These are phyloP conservation scores for Tonatia bakeri DNA, from an alignment of 2,113 vertebrate species.

Conservation along the genomic window DNA sequence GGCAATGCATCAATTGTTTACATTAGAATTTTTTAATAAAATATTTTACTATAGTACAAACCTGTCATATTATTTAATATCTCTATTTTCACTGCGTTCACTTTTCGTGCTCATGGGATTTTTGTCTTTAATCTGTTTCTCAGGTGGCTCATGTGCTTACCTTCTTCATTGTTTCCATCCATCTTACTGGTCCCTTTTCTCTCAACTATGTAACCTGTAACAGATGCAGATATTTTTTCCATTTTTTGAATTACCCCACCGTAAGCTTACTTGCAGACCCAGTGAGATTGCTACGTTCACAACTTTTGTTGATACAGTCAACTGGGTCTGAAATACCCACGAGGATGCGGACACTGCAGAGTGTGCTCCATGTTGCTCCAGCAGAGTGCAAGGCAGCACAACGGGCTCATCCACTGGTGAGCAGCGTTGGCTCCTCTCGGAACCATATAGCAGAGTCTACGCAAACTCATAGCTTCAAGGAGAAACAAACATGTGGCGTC, in stretches of 20 bases:
- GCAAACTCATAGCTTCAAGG: neutral
- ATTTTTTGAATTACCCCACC: neutral
- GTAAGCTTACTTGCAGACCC: neutral
- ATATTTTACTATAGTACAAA: neutral
- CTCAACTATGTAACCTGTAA: neutral
- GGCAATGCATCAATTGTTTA: neutral
- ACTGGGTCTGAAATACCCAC: neutral
- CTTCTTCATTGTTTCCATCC: neutral
- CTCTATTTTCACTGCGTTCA: neutral
- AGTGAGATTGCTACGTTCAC: neutral
- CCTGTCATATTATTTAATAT: neutral
- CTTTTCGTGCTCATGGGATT: neutral
- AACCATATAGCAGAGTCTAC: neutral
- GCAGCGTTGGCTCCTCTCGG: neutral
- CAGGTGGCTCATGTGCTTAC: neutral
- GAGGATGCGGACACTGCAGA: neutral
- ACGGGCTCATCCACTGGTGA: neutral
- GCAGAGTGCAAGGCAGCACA: neutral
- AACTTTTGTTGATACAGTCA: neutral
- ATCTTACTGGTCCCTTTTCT: neutral
- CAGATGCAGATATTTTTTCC: neutral
- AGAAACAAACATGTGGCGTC: conserved; percentile 8
- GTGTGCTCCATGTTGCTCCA: neutral
- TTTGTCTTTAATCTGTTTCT: neutral
- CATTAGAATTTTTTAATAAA: neutral